Base-by-base conservation (phyloP, 2,113 vertebrate species). In the Hiodon alosoides region DNA sequence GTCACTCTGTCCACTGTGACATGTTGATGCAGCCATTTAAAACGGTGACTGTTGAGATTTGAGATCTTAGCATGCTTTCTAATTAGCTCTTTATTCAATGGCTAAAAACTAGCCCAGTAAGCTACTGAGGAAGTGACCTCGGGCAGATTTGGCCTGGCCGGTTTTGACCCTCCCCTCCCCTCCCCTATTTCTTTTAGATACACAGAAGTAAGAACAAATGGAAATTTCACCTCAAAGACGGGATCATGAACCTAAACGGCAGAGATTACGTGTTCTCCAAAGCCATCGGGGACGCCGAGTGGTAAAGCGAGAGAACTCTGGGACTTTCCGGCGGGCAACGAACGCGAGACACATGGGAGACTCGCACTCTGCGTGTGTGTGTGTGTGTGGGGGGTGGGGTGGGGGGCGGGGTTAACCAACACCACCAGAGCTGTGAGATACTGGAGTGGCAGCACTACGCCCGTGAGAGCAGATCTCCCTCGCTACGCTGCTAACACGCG, bases 151-250 rank as follows among this genome's bases (percentile, higher is more conserved):
- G 31, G 31, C 31, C 31, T 2, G 31, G 31, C 51, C 4, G 78
- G 55, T 81, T 75, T 80, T 51, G 72, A 53, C 76, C 64, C 2
- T 47, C 82, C 80, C 61, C 80, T 79, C 70, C 81, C 81, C n/a
- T 53, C 68, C 1, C 55, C 76, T 76, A 73, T 66, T 83, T 79
- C 82, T 82, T 87, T 78, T 90, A 99, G 97, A 99, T 99, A 81
- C 97, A 99, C 87, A 95, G 97, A 91, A 99, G 97, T 94, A 99
- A 99, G 95, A 99, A 99, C 90, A 99, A 97, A 86, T 99, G 97
- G 97, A 99, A 99, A 88, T 99, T 99, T 93, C 96, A 98, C 89
- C 95, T 99, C 87, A 99, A 99, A 88, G 97, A 98, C 79, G 97
- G 97, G 81, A 99, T 99, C 87, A 99, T 99, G 97, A 99, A 99